Evolutionary conservation across 2,888 invertebrate species (phyloP), one percentile per base, ranked within the genome.

Genomic region (Micoletzkya japonica): DNA sequence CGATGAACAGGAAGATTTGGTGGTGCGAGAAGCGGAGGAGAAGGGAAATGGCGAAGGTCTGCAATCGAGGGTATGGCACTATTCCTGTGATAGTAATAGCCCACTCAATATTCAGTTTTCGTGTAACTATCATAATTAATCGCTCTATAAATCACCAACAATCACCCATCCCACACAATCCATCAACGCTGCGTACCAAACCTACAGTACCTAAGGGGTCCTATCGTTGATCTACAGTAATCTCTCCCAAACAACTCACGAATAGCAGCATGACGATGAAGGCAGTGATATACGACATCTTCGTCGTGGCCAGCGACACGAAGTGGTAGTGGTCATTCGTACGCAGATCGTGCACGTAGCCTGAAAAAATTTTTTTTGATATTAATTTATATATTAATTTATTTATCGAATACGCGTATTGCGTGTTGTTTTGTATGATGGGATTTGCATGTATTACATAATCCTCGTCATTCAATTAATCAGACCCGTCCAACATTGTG

Each of bases 11-110:
- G 88, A 99, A 97, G 86, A 99, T 97, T 89, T 98, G 98, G 87
- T 98, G 97, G 88, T 99, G 98, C 17, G 97, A 97, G 88, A 97
- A 98, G 64, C 97, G 91, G 81, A 98, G 89, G 81, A 98, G 89
- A 92, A 97, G 96, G 56, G 97, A 97, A 83, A 96, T 95, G 58
- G 95, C 94, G 77, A 97, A 92, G 36, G 97, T 98, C 97, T 98
- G 91, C 72, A 92, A 64, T 20, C 49, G 6, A 60, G 6, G 6
- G n/a, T 39, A 4, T 10, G n/a, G n/a, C n/a, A n/a, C n/a, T n/a
- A n/a, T n/a, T n/a, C n/a, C n/a, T 44, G 20, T 17, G 14, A 70
- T 56, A 44, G 73, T 60, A 37, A 70, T 68, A 26, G n/a, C 60
- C 72, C 32, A 28, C 64, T 68, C 24, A 28, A 76, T 58, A 34